Evolutionary conservation across 2,888 invertebrate genomes (phyloP).

Genomic region (Bibio marci): DNA sequence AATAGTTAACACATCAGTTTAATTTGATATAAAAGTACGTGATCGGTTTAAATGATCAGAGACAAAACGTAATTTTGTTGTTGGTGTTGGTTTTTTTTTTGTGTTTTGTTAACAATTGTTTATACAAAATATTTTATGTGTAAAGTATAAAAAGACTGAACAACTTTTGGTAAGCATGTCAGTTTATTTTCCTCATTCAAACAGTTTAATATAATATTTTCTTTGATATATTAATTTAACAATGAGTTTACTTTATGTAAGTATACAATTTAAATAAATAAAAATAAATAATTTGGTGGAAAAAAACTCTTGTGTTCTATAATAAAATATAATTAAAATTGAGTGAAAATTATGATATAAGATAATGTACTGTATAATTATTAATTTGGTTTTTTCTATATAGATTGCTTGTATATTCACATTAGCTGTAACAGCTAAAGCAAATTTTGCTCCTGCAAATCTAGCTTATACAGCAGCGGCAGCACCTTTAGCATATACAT

Average conservation of each 20-base stretch:
- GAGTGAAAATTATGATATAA: too few relatives aligned
- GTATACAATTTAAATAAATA: constrained; percentile 12
- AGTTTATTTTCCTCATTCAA: constrained; percentile 29
- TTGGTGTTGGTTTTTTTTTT: too few relatives aligned
- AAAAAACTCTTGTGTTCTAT: too few relatives aligned
- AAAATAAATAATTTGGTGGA: too few relatives aligned
- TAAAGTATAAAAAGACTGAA: constrained; percentile 24
- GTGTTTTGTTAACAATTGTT: too few relatives aligned
- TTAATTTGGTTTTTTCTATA: too few relatives aligned
- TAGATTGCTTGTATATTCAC: constrained; percentile 25
- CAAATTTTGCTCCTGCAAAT: constrained; percentile 17
- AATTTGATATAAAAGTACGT: too few relatives aligned
- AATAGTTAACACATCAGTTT: too few relatives aligned
- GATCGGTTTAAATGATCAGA: too few relatives aligned
- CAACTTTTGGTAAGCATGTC: constrained; percentile 23
- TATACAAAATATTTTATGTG: too few relatives aligned
- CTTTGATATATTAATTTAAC: constrained; percentile 6
- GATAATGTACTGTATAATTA: neutral
- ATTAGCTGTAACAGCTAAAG: constrained; percentile 24
- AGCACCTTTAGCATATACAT: constrained; percentile 15
- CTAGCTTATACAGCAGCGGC: constrained; percentile 8
- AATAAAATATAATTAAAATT: neutral
- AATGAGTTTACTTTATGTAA: constrained; percentile 31
- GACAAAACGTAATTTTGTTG: too few relatives aligned
- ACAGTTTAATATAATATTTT: constrained; percentile 21